A percentile compares a stretch with the other conserved stretches of the same genome.
phyloP scores from a whole-genome alignment of 92 coral and sea anemone genomes.

The Bergia sp. region DNA sequence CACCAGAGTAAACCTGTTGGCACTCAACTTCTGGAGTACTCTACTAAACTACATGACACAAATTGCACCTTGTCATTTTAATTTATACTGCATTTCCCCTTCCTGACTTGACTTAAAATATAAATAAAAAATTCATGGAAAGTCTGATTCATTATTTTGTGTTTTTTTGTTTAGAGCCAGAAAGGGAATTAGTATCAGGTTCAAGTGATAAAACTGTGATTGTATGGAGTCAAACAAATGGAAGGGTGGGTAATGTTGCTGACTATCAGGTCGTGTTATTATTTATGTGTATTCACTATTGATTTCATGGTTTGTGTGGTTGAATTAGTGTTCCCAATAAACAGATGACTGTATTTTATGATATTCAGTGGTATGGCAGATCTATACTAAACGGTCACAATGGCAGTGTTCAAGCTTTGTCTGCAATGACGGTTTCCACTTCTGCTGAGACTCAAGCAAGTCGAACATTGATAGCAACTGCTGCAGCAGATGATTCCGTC shows the following conservation, averaged over 20 bases:
- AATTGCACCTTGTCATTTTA: too few species aligned
- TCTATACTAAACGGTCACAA: slow-evolving; percentile 75
- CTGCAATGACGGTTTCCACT: slow-evolving; percentile 55
- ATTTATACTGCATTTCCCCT: too few species aligned
- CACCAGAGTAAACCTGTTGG: too few species aligned
- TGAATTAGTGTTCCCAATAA: too few species aligned
- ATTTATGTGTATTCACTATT: background rate
- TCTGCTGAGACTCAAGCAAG: slow-evolving; percentile 15
- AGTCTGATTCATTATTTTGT: background rate
- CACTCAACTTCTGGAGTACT: too few species aligned
- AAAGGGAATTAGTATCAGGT: slow-evolving; percentile 87
- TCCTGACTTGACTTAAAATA: too few species aligned
- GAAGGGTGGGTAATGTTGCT: slow-evolving; percentile 46
- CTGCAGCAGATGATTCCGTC: slow-evolving; percentile 90
- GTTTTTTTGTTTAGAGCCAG: slow-evolving; percentile 56
- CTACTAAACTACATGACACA: too few species aligned
- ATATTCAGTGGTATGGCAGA: slow-evolving; percentile 68
- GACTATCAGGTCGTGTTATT: background rate
- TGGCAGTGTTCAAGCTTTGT: slow-evolving; percentile 78
- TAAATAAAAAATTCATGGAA: too few species aligned
- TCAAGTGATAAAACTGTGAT: slow-evolving; percentile 84
- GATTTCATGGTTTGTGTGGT: too few species aligned
- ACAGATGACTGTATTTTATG: too few species aligned
- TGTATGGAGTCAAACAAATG: slow-evolving; percentile 72
- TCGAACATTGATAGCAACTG: slow-evolving; percentile 75